Evolutionary conservation across 2,888 invertebrate species (phyloP), one percentile per base, ranked within the genome.

Genomic region (Lasioglossum vierecki): DNA sequence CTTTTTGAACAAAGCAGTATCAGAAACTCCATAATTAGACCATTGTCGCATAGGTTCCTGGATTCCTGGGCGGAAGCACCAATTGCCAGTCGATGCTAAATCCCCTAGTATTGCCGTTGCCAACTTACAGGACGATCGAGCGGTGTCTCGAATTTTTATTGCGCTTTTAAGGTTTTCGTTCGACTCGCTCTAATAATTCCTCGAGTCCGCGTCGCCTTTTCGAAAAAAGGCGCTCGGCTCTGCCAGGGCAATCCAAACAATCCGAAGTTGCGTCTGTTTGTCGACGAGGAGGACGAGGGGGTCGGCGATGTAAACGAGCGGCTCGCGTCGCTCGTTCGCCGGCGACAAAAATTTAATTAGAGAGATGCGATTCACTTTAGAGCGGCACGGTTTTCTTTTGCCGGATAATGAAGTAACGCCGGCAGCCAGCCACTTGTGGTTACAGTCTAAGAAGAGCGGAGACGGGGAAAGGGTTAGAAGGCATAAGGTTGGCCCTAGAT

Each of bases 341-440:
- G 84, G 73, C 75, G 80, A 90, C 81, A 86, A 89, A 86, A 91
- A 88, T 87, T 87, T 90, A 90, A 89, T 89, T 89, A 90, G 90
- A 82, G 80, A 78, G 76, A 74, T 53, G 73, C 80, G 81, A 89
- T 88, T 88, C 80, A 83, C 78, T 87, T 87, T 79, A 63, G 57
- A 70, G 26, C 39, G 26, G 41, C 39, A 22, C 35, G 68, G 78
- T 77, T 79, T 85, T 84, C 87, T 82, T 83, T 63, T 60, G 30
- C n/a, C 30, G 68, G 86, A 76, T 89, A 90, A 88, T 87, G 88
- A 83, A 89, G 90, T 87, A 89, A 89, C 87, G 80, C 76, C 73
- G 77, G 70, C 81, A 83, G 82, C 83, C 66, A 87, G 82, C 75
- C 77, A 89, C 89, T 89, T 60, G 80, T 72, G 82, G 83, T 68